Evolutionary conservation across 2,113 vertebrate genomes (phyloP).

Genomic region (Macheiramphus alcinus): DNA sequence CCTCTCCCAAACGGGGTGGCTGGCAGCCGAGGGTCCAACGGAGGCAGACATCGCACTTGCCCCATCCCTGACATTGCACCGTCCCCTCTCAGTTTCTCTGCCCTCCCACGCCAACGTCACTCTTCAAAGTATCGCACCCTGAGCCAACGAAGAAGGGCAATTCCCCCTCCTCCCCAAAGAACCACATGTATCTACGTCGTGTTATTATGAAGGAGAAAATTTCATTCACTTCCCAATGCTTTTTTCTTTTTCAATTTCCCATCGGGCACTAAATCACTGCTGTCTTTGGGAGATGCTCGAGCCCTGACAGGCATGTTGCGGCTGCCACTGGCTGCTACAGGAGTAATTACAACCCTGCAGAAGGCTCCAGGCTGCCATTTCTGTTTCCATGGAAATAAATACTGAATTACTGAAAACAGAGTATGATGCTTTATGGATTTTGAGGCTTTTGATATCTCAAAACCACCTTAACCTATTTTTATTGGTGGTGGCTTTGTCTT

Average conservation of each 20-base stretch:
- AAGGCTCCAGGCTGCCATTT: slow-evolving; percentile 49
- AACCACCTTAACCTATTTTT: not conserved
- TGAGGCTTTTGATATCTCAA: not conserved
- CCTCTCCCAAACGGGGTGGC: not conserved
- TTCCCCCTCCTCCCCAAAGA: not conserved
- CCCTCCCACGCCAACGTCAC: not conserved
- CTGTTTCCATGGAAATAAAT: slow-evolving; percentile 68
- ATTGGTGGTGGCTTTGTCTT: not conserved
- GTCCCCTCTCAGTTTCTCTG: not conserved
- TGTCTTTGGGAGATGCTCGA: not conserved
- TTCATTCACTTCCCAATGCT: not conserved
- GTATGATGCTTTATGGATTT: not conserved
- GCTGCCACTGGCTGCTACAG: slow-evolving; percentile 28
- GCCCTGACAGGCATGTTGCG: not conserved
- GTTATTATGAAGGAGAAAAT: not conserved
- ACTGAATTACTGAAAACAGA: slow-evolving; percentile 21
- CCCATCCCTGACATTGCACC: not conserved
- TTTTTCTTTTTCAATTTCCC: not conserved
- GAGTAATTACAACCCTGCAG: slow-evolving; percentile 58
- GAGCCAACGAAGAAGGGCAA: not conserved
- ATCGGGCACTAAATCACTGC: not conserved
- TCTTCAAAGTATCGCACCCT: rapidly evolving
- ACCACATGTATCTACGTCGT: rapidly evolving
- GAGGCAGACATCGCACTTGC: not conserved
- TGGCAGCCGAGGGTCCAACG: rapidly evolving